These are phyloP conservation scores for Brachypalpus laphriformis DNA, from an alignment of 2,888 invertebrate species.

Conservation along the genomic window DNA sequence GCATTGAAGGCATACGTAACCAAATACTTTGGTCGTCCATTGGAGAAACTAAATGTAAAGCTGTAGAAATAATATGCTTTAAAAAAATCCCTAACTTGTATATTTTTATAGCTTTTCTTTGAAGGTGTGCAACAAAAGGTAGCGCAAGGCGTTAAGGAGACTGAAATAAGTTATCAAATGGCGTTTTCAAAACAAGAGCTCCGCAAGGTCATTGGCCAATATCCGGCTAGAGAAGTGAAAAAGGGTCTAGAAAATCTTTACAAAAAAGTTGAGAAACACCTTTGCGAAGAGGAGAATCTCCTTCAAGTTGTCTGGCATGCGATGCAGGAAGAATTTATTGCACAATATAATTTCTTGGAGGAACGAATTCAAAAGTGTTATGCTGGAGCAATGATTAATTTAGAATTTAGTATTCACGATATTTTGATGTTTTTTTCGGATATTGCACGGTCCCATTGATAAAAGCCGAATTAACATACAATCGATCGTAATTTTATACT, in stretches of 20 bases:
- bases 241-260: conserved; percentile 96
- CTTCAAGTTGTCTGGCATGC: conserved; percentile 98
- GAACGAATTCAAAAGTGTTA: conserved; percentile 97
- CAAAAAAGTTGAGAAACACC: conserved; percentile 98
- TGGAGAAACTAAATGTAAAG: conserved; percentile 94
- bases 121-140: conserved; percentile 98
- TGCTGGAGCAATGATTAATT: conserved; percentile 95
- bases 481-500: conserved; percentile 47
- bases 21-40: conserved; percentile 95
- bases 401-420: conserved; percentile 98
- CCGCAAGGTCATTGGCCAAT: conserved; percentile 95
- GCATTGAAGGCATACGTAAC: conserved; percentile 96
- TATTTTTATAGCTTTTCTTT: conserved; percentile 91
- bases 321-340: conserved; percentile 99
- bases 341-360: conserved; percentile 96
- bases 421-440: conserved; percentile 98
- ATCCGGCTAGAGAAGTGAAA: conserved; percentile 96
- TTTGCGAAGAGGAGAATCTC: conserved; percentile 96
- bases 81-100: conserved; percentile 17
- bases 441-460: conserved; percentile 96
- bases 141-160: conserved; percentile 96
- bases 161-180: conserved; percentile 98
- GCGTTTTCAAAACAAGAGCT: conserved; percentile 98
- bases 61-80: background rate
- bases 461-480: conserved; percentile 30